phyloP scores from a whole-genome alignment of 2,113 vertebrate genomes.

The Naja naja region DNA sequence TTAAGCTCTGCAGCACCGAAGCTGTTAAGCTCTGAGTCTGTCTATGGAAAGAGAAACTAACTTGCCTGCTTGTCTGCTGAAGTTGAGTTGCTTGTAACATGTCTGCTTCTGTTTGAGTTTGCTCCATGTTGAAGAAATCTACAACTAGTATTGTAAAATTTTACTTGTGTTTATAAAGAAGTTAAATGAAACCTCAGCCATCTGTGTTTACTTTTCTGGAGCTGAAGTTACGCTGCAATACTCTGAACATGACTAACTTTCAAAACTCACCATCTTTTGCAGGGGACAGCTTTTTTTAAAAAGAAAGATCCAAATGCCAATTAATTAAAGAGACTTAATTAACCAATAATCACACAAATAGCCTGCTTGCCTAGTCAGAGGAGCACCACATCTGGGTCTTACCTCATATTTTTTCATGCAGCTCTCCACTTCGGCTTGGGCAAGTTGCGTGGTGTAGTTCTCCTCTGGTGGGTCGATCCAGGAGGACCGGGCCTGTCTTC shows the following conservation, averaged over 20 bases:
- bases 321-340: not conserved
- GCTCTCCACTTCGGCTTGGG: conserved; percentile 95
- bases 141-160: no score
- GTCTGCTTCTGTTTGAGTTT: no score
- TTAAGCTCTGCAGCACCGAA: no score
- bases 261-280: not conserved
- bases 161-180: no score
- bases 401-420: conserved; percentile 96
- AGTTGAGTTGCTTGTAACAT: no score
- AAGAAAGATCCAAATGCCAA: not conserved
- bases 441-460: conserved; percentile 75
- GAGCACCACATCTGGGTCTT: conserved; percentile 28
- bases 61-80: no score
- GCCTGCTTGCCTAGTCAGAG: not conserved
- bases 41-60: no score
- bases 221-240: no score
- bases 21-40: no score
- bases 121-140: no score
- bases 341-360: not conserved
- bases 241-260: not conserved
- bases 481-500: conserved; percentile 75
- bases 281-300: not conserved
- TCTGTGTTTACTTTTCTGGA: no score
- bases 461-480: conserved; percentile 94
- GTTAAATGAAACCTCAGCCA: no score